Percentiles rank a stretch among this genome's conserved stretches.
Evolutionary conservation across 2,797 vertebrate genomes (phyloP).

Genomic region (Hemitrygon akajei): DNA sequence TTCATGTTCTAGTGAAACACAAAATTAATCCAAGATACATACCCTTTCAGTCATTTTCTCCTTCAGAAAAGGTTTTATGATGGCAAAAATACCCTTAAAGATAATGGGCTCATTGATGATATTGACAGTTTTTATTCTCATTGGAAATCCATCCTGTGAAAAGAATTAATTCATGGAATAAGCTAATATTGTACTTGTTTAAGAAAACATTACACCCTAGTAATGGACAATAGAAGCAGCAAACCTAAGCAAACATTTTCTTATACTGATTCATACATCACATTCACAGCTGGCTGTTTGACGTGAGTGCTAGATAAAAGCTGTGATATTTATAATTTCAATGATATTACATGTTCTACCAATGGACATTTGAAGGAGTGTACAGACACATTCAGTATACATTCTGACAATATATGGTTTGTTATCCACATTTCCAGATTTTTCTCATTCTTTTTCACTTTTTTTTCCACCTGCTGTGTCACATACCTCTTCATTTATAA

Average conservation of each 20-base stretch:
- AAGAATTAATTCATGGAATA: not conserved
- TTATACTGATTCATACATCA: not conserved
- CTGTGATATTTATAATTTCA: too few species aligned
- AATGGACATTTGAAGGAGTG: not conserved
- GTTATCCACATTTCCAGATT: not conserved
- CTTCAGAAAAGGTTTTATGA: constrained; percentile 96
- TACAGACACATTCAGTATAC: not conserved
- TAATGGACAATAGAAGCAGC: not conserved
- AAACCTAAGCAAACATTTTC: not conserved
- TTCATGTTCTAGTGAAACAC: not conserved
- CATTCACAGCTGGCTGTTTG: not conserved
- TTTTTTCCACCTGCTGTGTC: not conserved
- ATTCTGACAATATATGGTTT: not conserved
- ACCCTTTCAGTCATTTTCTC: constrained; percentile 98
- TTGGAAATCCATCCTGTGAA: constrained; percentile 88
- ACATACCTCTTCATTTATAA: not conserved
- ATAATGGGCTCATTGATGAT: constrained; percentile 94
- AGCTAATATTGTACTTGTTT: not conserved
- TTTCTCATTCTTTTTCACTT: not conserved
- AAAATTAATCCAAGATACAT: constrained; percentile 50
- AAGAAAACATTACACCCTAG: not conserved
- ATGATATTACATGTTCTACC: not conserved
- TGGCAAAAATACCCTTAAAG: constrained; percentile 98
- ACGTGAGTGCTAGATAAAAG: not conserved
- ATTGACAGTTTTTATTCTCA: constrained; percentile 96